Evolutionary conservation across 2,113 vertebrate species (phyloP), one percentile per base, ranked within the genome.

Genomic region (Ranitomeya imitator): DNA sequence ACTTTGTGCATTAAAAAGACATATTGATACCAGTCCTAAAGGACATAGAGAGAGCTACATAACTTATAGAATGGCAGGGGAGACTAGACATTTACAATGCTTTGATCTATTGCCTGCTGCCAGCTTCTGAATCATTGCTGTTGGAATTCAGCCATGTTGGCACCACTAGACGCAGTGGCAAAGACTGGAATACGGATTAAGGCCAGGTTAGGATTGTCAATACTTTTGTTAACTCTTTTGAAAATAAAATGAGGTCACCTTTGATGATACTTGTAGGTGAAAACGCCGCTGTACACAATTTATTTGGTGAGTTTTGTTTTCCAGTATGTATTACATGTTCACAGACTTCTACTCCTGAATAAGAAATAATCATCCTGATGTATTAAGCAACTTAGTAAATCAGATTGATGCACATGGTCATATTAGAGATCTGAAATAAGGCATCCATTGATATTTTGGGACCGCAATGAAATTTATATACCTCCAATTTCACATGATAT

Each of bases 81-180:
- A 84, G 65, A 71, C 11, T 23, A 54, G 82, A 84, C 63, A 65
- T 71, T 69, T 71, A 54, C 19, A 84, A 84, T 55, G 65, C 82
- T 84, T 23, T 84, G 45, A 71, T 84, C 63, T 84, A 84, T 84
- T 71, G 65, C 82, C 23, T 69, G 67, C 51, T 84, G 82, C 82
- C 45, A 71, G 82, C 45, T 26, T 26, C 51, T 84, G 82, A 84
- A 63, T 84, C 82, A 84, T 71, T 71, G 65, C 82, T 71, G 69
- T 71, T 84, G 82, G 82, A 84, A 16, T 84, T 55, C 19, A 69
- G 82, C 82, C 82, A 84, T 84, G 45, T 71, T 84, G 82, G 82
- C 82, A 84, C 82, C 23, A 69, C 45, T 26, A 84, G 82, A 52
- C 21, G 13, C 63, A 55, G 65, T 23, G 23, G 63, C 51, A 52